Evolutionary conservation across 2,888 invertebrate genomes (phyloP), one percentile per base, ranked within the genome.

Genomic region (Lycocerus yunnanus): DNA sequence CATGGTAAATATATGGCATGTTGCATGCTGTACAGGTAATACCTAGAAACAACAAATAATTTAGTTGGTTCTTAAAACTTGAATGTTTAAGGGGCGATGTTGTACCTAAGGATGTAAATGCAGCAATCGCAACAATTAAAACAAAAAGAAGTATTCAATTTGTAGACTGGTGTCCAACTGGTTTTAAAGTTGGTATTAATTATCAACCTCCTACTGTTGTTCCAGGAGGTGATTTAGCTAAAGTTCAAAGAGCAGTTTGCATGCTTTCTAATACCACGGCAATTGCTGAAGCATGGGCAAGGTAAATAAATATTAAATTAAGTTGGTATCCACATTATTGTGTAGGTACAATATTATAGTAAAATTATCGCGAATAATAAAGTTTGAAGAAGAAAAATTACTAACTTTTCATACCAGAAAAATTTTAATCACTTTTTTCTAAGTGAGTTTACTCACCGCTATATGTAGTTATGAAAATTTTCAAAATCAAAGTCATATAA

Each of bases 221-320:
- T 0, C 97, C 97, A 0, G 96, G 96, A 15, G 97, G 96, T 0
- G 97, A 97, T 87, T 88, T 96, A 83, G 97, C 97, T 77, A 97
- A 96, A 88, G 97, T 97, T 1, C 96, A 96, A 86, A 92, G 97
- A 69, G 97, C 97, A 13, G 97, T 98, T 9, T 98, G 98, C 90
- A 98, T 98, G 97, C 88, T 98, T 86, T 96, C 96, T 83, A 98
- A 98, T 88, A 98, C 97, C 66, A 98, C 97, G 0, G 97, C 97
- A 79, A 97, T 98, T 84, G 97, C 97, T 3, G 97, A 97, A 86
- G 97, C 97, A 24, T 98, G 97, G 97, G 97, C 96, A 71, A 92
- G 95, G 88, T 91, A 90, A 65, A 89, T 43, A 24, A n/a, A n/a
- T n/a, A n/a, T n/a, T n/a, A n/a, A n/a, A n/a, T n/a, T n/a, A n/a